Base-by-base conservation (phyloP, 2,888 invertebrate species). In the Unio pictorum region DNA sequence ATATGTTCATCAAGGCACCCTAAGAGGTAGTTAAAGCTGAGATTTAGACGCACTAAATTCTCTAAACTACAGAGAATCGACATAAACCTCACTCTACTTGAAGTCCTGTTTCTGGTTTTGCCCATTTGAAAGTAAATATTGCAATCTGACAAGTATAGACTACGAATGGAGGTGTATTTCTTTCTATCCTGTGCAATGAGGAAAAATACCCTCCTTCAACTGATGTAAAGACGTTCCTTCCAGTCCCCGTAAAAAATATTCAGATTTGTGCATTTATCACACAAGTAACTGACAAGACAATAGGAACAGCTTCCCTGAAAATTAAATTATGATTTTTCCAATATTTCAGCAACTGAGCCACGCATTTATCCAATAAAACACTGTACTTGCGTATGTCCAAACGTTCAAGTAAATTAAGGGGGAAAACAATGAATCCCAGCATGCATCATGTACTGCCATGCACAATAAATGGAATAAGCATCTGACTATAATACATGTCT, bases 81-180 rank as follows among this genome's bases (percentile, higher is more conserved):
- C 20, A 77, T 67, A 17, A 78, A 74, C 20, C 69, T 69, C 4
- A 75, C 68, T 1, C 86, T 71, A 5, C 80, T 75, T 1, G 74
- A 67, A 0, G 84, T 85, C 15, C 84, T 74, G 54, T 82, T 79
- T 17, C 86, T 75, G 7, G 86, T 86, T 1, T 80, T 74, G 1
- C 86, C 86, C 63, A 82, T 83, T 68, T 82, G 84, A 18, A 86
- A 76, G 72, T 83, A 83, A 18, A 86, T 82, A 67, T 83, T 85
- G 69, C 86, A 86, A 76, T 85, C 84, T 34, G 82, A 81, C 4
- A 86, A 64, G 67, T 82, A 84, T 1, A 85, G 72, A n/a, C 75
- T 76, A 7, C 76, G 75, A 17, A 86, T 61, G 60, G 79, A 68
- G 6, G 70, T 71, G 57, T 82, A 85, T 64, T 76, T 76, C 56